Evolutionary conservation across 1,140 invertebrate genomes (phyloP), one percentile per base, ranked within the genome.

Genomic region (Drosophila repleta): DNA sequence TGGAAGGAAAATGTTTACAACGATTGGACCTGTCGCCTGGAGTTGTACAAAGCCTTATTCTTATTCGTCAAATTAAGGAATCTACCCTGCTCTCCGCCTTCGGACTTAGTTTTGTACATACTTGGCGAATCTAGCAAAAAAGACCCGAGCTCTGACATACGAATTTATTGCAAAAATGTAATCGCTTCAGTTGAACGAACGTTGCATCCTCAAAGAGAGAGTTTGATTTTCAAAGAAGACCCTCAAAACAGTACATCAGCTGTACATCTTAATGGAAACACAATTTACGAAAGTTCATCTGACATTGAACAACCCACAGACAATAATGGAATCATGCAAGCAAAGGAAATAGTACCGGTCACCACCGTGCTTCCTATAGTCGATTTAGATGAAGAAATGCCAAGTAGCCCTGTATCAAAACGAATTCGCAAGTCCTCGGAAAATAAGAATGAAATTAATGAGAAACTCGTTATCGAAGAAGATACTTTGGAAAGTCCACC

Each of bases 151-250:
- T 39, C 18, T 53, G 32, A 62, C 45, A 29, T 82, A 20, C 56
- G 63, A 1, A n/a, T n/a, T 21, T 39, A 10, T 32, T 41, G n/a
- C 4, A 52, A 45, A 39, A 20, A 26, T 24, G 35, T 72, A 39
- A 53, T 60, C 4, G 37, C 56, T 20, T 18, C 15, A 13, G 7
- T 65, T 13, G 78, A 81, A 64, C 37, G 32, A 15, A 52, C 21
- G 0, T 10, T 82, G n/a, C 78, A 81, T 46, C 56, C 74, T 15
- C 63, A 81, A 39, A 82, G 57, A 35, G 65, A 58, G 3, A 35
- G 43, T 45, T 41, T 82, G n/a, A 32, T 17, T 17, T 64, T 80
- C 39, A 43, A 56, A 35, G 2, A 43, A 18, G 6, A 37, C 4
- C 4, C 15, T 15, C 17, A 56, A 18, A 35, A 43, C 13, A 43